Percentiles rank a stretch among this genome's conserved stretches.
Conservation (phyloP, 2,888 invertebrate species). For the Lypha dubia region DNA sequence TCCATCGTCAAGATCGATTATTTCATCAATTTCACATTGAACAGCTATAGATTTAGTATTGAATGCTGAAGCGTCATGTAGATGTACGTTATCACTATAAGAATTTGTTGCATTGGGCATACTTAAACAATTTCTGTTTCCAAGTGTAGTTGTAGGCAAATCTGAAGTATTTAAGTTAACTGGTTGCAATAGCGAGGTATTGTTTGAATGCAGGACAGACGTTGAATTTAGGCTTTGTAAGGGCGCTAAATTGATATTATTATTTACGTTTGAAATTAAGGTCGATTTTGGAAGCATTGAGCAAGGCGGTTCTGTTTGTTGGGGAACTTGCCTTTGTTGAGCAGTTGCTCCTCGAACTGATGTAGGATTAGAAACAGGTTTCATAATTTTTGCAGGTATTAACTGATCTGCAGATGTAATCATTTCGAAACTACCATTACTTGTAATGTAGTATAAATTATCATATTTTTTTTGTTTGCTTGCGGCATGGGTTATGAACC, state of each 20-base stretch:
- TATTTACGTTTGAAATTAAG: neutral
- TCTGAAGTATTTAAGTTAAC: neutral
- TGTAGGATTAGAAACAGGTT: neutral
- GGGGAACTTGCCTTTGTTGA: neutral
- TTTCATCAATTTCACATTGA: constrained; percentile 74
- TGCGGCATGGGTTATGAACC: constrained; percentile 57
- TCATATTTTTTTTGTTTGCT: constrained; percentile 47
- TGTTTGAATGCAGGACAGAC: neutral
- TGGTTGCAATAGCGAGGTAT: neutral
- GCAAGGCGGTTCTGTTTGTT: neutral
- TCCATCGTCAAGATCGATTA: constrained; percentile 22
- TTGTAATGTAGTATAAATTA: constrained; percentile 22
- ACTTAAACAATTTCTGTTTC: neutral
- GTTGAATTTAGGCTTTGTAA: neutral
- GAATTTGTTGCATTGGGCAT: neutral
- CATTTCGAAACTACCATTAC: constrained; percentile 30
- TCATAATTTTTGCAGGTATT: neutral
- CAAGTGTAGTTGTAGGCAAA: neutral
- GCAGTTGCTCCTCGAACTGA: neutral
- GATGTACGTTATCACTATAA: constrained; percentile 61
- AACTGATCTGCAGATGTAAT: neutral
- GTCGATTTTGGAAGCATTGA: neutral
- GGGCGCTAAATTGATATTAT: neutral
- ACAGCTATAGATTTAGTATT: constrained; percentile 66
- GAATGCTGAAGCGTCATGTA: constrained; percentile 40